Evolutionary conservation across 2,888 invertebrate species (phyloP).

Genomic region (Eristalis tenax): DNA sequence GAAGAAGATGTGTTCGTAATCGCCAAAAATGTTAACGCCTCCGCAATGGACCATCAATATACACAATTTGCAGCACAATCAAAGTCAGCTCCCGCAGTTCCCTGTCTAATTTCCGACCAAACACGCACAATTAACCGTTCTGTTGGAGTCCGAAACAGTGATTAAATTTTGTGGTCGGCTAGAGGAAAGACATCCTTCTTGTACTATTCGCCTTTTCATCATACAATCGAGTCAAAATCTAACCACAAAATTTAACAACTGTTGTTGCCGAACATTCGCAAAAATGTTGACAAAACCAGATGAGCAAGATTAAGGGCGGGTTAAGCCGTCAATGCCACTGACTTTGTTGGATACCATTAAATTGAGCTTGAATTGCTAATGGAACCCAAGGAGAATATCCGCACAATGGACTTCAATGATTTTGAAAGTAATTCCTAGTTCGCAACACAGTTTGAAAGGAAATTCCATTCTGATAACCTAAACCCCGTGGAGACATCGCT

Average conservation of each 20-base stretch:
- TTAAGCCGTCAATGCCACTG: neutral
- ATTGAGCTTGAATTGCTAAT: neutral
- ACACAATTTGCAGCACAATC: neutral
- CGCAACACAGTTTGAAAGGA: neutral
- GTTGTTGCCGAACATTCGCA: neutral
- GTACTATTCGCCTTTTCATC: neutral
- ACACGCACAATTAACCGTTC: neutral
- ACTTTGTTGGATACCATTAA: slow-evolving; percentile 2
- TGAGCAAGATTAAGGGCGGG: neutral
- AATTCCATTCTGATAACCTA: neutral
- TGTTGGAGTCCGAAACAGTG: neutral
- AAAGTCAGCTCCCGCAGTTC: neutral
- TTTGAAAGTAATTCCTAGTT: neutral
- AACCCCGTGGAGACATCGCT: neutral
- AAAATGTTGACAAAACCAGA: neutral
- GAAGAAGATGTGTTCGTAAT: too few species aligned
- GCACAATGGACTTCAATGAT: neutral
- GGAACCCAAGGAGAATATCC: neutral
- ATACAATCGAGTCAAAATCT: too few species aligned
- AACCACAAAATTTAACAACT: neutral
- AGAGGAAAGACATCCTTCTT: neutral
- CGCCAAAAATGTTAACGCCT: too few species aligned
- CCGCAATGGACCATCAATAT: too few species aligned
- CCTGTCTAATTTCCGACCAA: neutral
- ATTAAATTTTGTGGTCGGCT: neutral